phyloP scores from a whole-genome alignment of 2,113 vertebrate species.

The Scolopax mira region DNA sequence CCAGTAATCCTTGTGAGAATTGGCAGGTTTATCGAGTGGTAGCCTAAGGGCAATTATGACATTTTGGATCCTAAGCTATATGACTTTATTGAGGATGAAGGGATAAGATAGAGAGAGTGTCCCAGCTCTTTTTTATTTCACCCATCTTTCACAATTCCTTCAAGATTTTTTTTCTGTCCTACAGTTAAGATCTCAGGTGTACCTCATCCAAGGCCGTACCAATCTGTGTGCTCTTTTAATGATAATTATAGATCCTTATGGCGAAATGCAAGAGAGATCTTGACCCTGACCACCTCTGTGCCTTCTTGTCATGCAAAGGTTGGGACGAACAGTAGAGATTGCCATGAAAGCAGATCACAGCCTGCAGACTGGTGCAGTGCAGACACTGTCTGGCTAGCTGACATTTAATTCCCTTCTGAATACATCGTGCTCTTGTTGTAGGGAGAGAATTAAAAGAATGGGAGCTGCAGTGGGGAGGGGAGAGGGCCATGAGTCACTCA shows the following conservation, averaged over 20 bases:
- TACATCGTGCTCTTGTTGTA: not conserved
- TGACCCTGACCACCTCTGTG: not conserved
- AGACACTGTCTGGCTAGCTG: not conserved
- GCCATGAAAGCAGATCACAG: not conserved
- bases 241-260: not conserved
- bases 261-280: not conserved
- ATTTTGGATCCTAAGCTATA: not conserved
- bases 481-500: constrained; percentile 13
- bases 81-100: not conserved
- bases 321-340: not conserved
- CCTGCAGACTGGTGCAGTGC: not conserved
- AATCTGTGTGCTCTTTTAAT: not conserved
- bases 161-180: not conserved
- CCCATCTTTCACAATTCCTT: not conserved
- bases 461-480: not conserved
- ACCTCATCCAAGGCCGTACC: not conserved
- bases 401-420: constrained; percentile 12
- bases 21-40: not conserved
- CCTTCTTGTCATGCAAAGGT: not conserved
- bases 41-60: not conserved
- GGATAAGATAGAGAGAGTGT: not conserved
- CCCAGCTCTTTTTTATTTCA: not conserved
- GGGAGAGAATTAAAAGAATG: constrained; percentile 18
- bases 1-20: not conserved
- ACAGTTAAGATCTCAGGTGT: not conserved